Base-by-base conservation (phyloP, 2,797 vertebrate species). In the Petrocephalus sullivani region DNA sequence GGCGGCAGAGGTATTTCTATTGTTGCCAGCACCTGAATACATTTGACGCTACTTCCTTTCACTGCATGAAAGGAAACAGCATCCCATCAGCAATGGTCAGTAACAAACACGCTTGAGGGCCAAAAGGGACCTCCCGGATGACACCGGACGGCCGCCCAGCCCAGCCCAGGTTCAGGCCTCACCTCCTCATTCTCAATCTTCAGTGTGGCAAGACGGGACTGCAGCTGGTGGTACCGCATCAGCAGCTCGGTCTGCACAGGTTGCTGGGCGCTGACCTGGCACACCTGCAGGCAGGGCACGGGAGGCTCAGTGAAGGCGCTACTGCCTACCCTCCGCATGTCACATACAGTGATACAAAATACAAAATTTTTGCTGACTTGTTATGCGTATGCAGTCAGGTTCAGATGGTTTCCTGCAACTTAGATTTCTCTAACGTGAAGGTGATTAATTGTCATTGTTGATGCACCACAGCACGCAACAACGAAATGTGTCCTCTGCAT, bases 181-280 rank as follows among this genome's bases (percentile, higher is more conserved):
- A 99, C 98, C 97, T 99, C 98, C 89, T 99, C 98, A 0, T 99
- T 99, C 94, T 99, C 98, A 83, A 99, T 99, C 96, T 97, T 98
- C 91, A 99, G 96, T 0, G 98, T 99, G 89, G 98, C 96, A 86
- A 99, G 95, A 83, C 98, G 97, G 0, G 98, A 99, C 95, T 99
- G 98, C 93, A 99, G 97, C 95, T 99, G 98, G 95, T 99, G 98
- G 94, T 98, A 97, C 28, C 98, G 95, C 97, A 99, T 97, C 90
- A 99, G 94, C 88, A 99, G 93, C 91, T 99, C 98, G 0, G 97
- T 99, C 95, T 99, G 98, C 89, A 99, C 98, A 0, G 98, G 98
- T 93, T 99, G 98, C 94, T 99, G 98, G 46, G 98, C 98, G 0
- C 98, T 99, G 92, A 99, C 97, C 93, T 99, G 98, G 90, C 98